Conservation (phyloP, 2,113 vertebrate species). For the Cromileptes altivelis region DNA sequence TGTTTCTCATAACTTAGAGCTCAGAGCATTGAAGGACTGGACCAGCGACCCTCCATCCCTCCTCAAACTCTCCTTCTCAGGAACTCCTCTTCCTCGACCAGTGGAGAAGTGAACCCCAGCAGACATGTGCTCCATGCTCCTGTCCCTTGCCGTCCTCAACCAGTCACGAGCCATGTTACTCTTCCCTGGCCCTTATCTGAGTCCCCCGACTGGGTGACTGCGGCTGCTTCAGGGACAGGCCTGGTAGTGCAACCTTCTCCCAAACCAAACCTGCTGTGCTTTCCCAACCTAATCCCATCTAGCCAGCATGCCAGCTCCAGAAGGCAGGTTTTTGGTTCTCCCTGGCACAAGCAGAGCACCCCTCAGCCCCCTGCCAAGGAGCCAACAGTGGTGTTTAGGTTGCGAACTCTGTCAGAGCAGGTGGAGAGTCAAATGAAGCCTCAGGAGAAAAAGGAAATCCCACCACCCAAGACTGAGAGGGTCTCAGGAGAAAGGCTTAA, state of each 20-base stretch:
- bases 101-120: constrained; percentile 52
- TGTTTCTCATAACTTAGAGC: constrained; percentile 54
- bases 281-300: constrained; percentile 53
- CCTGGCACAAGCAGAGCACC: constrained; percentile 40
- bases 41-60: constrained; percentile 45
- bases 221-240: constrained; percentile 22
- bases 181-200: constrained; percentile 75
- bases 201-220: constrained; percentile 72
- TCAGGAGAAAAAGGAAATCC: constrained; percentile 56
- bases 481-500: constrained; percentile 56
- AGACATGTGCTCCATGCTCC: constrained; percentile 70
- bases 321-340: constrained; percentile 25
- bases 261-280: constrained; percentile 48
- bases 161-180: constrained; percentile 66
- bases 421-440: constrained; percentile 31
- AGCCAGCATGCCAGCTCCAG: constrained; percentile 41
- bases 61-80: constrained; percentile 60
- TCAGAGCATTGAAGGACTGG: constrained; percentile 58
- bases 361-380: constrained; percentile 34
- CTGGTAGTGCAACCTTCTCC: constrained; percentile 30
- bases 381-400: constrained; percentile 61
- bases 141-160: constrained; percentile 78
- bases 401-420: constrained; percentile 52
- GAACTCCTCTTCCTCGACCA: constrained; percentile 26
- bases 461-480: constrained; percentile 23